phyloP scores from a whole-genome alignment of 2,888 invertebrate species.

The Byasa hedistus region DNA sequence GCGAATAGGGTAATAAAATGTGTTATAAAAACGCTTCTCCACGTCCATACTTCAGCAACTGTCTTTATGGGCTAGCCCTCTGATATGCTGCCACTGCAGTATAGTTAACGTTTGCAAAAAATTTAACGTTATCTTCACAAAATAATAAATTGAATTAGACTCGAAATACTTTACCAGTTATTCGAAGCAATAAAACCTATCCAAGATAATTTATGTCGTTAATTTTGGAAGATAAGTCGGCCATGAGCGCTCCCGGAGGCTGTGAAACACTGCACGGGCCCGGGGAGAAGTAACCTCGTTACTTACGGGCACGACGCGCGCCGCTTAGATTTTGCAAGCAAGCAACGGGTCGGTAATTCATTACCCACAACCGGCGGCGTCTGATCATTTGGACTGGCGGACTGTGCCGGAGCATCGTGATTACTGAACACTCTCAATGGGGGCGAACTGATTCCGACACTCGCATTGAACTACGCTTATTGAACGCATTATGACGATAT shows the following conservation, averaged over 20 bases:
- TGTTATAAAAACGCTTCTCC: conserved; percentile 64
- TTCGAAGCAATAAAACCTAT: conserved; percentile 65
- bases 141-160: conserved; percentile 50
- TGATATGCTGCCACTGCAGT: conserved; percentile 51
- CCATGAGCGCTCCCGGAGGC: conserved; percentile 67
- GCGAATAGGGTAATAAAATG: conserved; percentile 67
- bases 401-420: conserved; percentile 50
- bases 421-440: conserved; percentile 63
- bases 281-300: conserved; percentile 61
- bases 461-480: conserved; percentile 57
- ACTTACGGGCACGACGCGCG: conserved; percentile 57
- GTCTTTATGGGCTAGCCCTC: conserved; percentile 57
- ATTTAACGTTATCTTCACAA: conserved; percentile 41
- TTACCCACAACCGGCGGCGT: conserved; percentile 55
- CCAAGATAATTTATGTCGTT: conserved; percentile 66
- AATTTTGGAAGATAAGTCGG: conserved; percentile 67
- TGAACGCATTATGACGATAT: conserved; percentile 54
- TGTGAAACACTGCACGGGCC: conserved; percentile 60
- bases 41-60: conserved; percentile 57
- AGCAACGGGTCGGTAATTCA: conserved; percentile 62
- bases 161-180: conserved; percentile 44
- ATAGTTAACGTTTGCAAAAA: conserved; percentile 32
- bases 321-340: conserved; percentile 66
- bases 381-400: conserved; percentile 56
- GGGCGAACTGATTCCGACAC: conserved; percentile 56